Conservation (phyloP, 2,888 invertebrate species). For the Conomelus anceps region DNA sequence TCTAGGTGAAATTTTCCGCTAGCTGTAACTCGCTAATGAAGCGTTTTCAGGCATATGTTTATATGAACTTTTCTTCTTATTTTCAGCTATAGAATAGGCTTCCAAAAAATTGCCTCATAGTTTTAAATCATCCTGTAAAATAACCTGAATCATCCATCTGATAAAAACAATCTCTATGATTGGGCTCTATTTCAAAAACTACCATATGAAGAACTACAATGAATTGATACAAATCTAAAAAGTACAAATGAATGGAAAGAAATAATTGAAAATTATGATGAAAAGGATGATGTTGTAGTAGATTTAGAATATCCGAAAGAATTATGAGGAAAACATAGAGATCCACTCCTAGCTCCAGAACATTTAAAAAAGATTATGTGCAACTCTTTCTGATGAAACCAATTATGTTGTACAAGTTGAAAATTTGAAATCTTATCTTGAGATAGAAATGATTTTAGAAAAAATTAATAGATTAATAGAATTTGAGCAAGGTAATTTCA, state of each 20-base stretch:
- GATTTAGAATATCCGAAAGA: too few relatives aligned
- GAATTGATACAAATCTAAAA: not conserved
- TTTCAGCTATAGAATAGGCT: too few relatives aligned
- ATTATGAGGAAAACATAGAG: not conserved
- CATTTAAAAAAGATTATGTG: not conserved
- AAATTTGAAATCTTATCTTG: not conserved
- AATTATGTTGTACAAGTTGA: not conserved
- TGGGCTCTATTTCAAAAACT: slow-evolving; percentile 24
- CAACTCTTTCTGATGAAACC: not conserved
- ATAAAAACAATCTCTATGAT: slow-evolving; percentile 31
- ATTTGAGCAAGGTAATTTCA: not conserved
- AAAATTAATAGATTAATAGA: slow-evolving; percentile 1
- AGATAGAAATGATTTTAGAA: not conserved
- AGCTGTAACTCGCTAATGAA: too few relatives aligned
- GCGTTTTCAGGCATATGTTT: too few relatives aligned
- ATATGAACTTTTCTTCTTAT: too few relatives aligned
- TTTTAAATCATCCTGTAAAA: too few relatives aligned
- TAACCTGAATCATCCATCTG: too few relatives aligned
- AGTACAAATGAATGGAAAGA: not conserved
- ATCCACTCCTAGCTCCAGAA: not conserved
- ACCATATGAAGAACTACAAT: slow-evolving; percentile 19
- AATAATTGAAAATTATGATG: not conserved
- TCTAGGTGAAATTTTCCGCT: too few relatives aligned
- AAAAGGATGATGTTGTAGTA: not conserved
- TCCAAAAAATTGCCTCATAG: too few relatives aligned